These are phyloP conservation scores for Lapara coniferarum DNA, from an alignment of 2,888 invertebrate species.

Conservation along the genomic window DNA sequence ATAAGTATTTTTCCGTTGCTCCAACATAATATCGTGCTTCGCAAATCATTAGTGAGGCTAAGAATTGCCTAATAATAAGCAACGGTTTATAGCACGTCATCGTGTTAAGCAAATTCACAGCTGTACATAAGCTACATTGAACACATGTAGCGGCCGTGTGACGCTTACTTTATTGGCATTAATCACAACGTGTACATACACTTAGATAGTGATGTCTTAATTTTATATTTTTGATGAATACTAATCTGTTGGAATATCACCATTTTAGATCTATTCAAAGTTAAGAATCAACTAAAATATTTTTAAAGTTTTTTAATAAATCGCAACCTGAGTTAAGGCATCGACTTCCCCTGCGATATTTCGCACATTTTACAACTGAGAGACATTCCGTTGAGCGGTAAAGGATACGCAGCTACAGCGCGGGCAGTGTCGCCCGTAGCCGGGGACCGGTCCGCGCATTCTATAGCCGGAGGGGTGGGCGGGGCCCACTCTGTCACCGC, in stretches of 20 bases:
- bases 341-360: no score
- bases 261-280: no score
- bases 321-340: no score
- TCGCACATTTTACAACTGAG: not conserved
- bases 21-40: not conserved
- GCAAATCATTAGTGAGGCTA: not conserved
- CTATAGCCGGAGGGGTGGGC: slow-evolving; percentile 46
- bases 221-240: not conserved
- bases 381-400: not conserved
- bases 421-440: slow-evolving; percentile 69
- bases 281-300: no score
- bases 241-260: no score
- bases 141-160: slow-evolving; percentile 58
- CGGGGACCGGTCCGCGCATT: slow-evolving; percentile 46
- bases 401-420: slow-evolving; percentile 56
- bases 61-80: not conserved
- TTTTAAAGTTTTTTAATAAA: no score
- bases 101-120: slow-evolving; percentile 31
- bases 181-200: not conserved
- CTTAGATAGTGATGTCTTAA: not conserved
- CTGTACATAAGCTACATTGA: slow-evolving; percentile 66
- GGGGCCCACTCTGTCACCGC: slow-evolving; percentile 40
- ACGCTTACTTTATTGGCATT: slow-evolving; percentile 26
- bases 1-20: not conserved
- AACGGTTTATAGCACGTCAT: not conserved